phyloP scores from a whole-genome alignment of 1,140 invertebrate species.

The Drosophila orosa region DNA sequence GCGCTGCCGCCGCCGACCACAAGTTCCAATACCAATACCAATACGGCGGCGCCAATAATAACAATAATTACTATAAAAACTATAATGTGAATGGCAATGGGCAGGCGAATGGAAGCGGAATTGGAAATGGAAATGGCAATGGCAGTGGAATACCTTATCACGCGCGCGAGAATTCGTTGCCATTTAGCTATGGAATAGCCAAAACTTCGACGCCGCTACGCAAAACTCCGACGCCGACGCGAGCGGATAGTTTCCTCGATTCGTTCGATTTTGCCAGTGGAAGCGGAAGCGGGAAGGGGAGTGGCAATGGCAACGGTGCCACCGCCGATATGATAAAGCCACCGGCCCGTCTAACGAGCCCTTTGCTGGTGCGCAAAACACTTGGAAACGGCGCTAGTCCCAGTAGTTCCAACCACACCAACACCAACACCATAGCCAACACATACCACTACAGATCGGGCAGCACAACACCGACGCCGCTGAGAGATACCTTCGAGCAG shows the following conservation, averaged over 20 bases:
- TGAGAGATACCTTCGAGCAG: conserved; percentile 76
- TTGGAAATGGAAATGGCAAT: conserved; percentile 49
- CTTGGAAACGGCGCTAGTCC: conserved; percentile 49
- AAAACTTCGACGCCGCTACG: conserved; percentile 75
- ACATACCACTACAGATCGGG: conserved; percentile 78
- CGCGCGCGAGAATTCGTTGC: conserved; percentile 90
- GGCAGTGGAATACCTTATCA: conserved; percentile 89
- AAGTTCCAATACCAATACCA: conserved; percentile 72
- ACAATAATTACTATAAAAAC: conserved; percentile 76
- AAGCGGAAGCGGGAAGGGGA: conserved; percentile 43
- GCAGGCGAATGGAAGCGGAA: conserved; percentile 48
- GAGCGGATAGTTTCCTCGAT: conserved; percentile 71
- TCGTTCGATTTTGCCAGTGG: conserved; percentile 46
- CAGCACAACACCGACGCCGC: conserved; percentile 52
- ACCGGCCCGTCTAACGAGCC: conserved; percentile 82
- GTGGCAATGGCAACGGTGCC: conserved; percentile 13
- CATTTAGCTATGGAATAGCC: conserved; percentile 90
- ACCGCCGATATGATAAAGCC: conserved; percentile 76
- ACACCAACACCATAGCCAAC: conserved; percentile 76
- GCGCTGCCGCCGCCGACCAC: conserved; percentile 63
- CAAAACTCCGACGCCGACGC: conserved; percentile 73
- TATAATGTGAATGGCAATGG: conserved; percentile 66
- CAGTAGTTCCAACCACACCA: conserved; percentile 31
- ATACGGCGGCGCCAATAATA: conserved; percentile 59
- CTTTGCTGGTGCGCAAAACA: conserved; percentile 83